A percentile compares a stretch with the other conserved stretches of the same genome.
These are phyloP conservation scores for Orientallactaga bullata DNA, from an alignment of 2,113 vertebrate species.

Conservation along the genomic window DNA sequence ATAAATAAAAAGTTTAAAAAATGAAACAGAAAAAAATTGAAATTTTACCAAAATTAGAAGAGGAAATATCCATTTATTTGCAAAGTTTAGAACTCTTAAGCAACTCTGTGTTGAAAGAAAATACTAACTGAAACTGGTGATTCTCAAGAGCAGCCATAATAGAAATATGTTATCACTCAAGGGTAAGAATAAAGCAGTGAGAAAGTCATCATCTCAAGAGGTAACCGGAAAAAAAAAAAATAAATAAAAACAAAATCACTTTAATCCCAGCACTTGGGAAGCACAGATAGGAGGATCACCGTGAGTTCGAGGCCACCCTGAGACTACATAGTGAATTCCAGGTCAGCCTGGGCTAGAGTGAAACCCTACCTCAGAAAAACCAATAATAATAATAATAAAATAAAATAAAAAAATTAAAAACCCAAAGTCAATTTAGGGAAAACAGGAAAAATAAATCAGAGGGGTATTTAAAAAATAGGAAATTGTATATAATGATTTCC, in stretches of 20 bases:
- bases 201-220: neutral
- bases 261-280: no score
- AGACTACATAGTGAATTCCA: no score
- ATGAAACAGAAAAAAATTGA: neutral
- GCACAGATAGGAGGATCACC: no score
- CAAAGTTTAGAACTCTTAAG: neutral
- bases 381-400: no score
- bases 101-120: constrained; percentile 29
- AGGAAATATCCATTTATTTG: neutral
- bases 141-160: neutral
- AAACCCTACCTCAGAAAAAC: no score
- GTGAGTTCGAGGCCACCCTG: no score
- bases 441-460: neutral
- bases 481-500: neutral
- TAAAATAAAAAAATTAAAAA: no score
- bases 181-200: neutral
- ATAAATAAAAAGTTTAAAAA: neutral
- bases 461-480: neutral
- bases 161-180: neutral
- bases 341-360: no score
- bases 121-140: neutral
- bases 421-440: neutral
- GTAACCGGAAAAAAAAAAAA: neutral
- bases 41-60: neutral
- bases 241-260: neutral